These are phyloP conservation scores for Portevinia maculata DNA, from an alignment of 2,888 invertebrate species.

Conservation along the genomic window DNA sequence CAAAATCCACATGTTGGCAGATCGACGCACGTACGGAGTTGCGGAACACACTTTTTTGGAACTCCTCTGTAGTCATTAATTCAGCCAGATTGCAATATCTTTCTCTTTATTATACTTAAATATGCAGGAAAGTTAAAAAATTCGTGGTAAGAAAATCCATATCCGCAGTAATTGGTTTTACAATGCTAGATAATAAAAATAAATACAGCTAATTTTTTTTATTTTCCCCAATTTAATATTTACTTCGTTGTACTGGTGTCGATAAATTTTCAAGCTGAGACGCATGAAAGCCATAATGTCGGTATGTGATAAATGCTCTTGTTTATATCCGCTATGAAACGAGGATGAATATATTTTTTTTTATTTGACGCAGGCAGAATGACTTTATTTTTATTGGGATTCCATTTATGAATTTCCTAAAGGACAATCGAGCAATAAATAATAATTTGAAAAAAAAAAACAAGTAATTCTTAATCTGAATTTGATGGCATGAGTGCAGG, in stretches of 20 bases:
- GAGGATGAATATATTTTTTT: not conserved
- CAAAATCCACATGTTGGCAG: too few species aligned
- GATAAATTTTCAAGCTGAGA: constrained; percentile 35
- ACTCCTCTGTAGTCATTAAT: too few species aligned
- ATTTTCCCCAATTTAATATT: constrained; percentile 5
- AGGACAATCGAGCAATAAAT: constrained; percentile 38
- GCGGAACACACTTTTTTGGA: too few species aligned
- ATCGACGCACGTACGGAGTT: too few species aligned
- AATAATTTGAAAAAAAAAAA: constrained; percentile 8
- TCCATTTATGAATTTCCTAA: constrained; percentile 27
- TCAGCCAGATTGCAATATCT: too few species aligned
- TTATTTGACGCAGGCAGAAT: not conserved
- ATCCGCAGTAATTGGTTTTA: constrained; percentile 11
- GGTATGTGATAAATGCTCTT: constrained; percentile 38
- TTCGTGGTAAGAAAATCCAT: not conserved
- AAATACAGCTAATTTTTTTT: not conserved
- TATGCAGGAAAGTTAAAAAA: not conserved
- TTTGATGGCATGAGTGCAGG: constrained; percentile 19
- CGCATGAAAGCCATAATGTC: constrained; percentile 31
- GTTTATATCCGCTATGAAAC: constrained; percentile 17
- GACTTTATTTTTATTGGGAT: not conserved
- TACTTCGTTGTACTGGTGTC: constrained; percentile 22
- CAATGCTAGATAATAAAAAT: not conserved
- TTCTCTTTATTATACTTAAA: too few species aligned
- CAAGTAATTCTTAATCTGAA: constrained; percentile 38